These are phyloP conservation scores for Pangasius mekongensis DNA, from an alignment of 2,797 vertebrate species.

Conservation along the genomic window DNA sequence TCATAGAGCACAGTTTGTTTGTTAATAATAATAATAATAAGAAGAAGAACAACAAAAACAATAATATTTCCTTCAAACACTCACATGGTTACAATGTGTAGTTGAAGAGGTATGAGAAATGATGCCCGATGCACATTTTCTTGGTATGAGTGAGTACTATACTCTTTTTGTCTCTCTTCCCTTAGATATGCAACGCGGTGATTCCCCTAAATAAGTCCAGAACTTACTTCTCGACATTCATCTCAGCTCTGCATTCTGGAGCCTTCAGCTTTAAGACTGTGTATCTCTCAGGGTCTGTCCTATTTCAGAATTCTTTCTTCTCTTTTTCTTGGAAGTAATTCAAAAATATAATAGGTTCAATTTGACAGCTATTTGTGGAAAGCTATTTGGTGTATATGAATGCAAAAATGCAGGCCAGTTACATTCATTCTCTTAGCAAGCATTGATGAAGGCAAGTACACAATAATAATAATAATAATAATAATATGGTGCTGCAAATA, in stretches of 20 bases:
- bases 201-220: slow-evolving; percentile 53
- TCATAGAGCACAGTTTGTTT: neutral
- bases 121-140: neutral
- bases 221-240: neutral
- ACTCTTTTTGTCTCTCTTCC: slow-evolving; percentile 13
- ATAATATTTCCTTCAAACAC: neutral
- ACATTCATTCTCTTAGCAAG: neutral
- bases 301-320: neutral
- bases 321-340: neutral
- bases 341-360: neutral
- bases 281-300: neutral
- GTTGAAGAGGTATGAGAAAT: neutral
- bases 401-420: neutral
- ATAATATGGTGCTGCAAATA: slow-evolving; percentile 16
- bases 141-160: neutral
- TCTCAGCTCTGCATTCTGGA: neutral
- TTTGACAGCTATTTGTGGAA: slow-evolving; percentile 18
- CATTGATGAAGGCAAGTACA: neutral
- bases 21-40: too few relatives aligned
- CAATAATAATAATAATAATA: neutral
- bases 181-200: slow-evolving; percentile 64
- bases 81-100: neutral
- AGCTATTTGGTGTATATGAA: neutral
- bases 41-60: too few relatives aligned
- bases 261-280: slow-evolving; percentile 16